These are phyloP conservation scores for Natator depressus DNA, from an alignment of 2,113 vertebrate genomes.

Conservation along the genomic window DNA sequence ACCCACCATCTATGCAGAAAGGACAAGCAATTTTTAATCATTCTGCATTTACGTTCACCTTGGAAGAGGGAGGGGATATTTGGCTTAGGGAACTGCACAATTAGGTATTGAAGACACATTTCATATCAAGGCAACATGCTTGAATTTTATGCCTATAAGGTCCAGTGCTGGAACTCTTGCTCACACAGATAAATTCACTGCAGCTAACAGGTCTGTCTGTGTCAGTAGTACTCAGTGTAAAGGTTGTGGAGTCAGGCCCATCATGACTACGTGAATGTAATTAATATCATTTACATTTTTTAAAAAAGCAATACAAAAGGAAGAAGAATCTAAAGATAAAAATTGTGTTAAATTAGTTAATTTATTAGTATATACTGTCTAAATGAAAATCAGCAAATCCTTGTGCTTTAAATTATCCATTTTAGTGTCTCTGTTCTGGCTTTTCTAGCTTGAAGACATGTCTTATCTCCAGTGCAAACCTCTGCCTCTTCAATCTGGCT, in stretches of 20 bases:
- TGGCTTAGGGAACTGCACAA: not conserved
- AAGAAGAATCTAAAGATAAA: not conserved
- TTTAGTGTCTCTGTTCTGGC: not conserved
- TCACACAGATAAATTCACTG: not conserved
- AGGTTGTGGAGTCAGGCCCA: not conserved
- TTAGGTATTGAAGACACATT: not conserved
- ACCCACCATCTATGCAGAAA: not conserved
- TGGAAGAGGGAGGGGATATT: fast-evolving
- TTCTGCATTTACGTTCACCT: not conserved
- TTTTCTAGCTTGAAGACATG: not conserved
- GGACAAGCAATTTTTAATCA: not conserved
- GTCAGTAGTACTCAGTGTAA: not conserved
- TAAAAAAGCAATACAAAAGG: not conserved
- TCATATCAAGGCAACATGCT: not conserved
- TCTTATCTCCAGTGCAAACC: not conserved
- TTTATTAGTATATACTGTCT: not conserved
- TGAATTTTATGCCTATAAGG: fast-evolving
- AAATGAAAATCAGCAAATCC: not conserved
- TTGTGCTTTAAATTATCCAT: not conserved
- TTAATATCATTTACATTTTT: not conserved
- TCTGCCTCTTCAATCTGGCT: not conserved
- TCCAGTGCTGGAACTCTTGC: not conserved
- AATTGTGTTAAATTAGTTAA: not conserved
- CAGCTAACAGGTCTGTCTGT: not conserved
- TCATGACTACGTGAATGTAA: not conserved